Evolutionary conservation across 2,797 vertebrate species (phyloP), one percentile per base, ranked within the genome.

Genomic region (Pseudomugil gertrudae): DNA sequence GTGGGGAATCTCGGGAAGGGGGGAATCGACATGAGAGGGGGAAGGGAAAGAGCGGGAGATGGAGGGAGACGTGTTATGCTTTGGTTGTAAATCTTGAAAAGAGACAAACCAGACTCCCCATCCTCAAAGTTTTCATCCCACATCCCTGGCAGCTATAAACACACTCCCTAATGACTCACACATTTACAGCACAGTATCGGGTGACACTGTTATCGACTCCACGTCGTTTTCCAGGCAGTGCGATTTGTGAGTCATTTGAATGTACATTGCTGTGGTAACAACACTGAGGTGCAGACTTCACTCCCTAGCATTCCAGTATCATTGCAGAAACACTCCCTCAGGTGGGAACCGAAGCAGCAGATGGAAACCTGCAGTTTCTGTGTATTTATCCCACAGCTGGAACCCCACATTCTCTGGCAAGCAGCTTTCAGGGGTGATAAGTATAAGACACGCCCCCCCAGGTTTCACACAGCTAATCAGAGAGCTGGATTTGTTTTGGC

Each of bases 1-100:
- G 91, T 87, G 74, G 91, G 89, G 94, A 95, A 94, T 94, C 93
- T 91, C 21, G 40, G 81, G 78, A 69, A n/a, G 69, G 76, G 35
- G 78, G 72, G 59, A 32, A 6, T 38, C 70, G 43, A 53, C 66
- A 63, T 50, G 69, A 64, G 77, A 66, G 83, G 50, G 76, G 84
- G 80, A 69, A 56, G 76, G 66, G 82, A 69, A 80, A n/a, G 78
- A 79, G 74, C 35, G 36, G 84, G 80, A 84, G 84, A 78, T 29
- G 78, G 70, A 89, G 85, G 55, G 81, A 87, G 80, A 91, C 78
- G 81, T 81, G 81, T 66, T 79, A 81, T 80, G 84, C 67, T 79
- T 79, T 80, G 83, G 85, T 90, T 91, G 81, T 83, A 85, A 86
- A 91, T 86, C 80, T 76, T 30, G 43, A 59, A 70, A 87, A 85